Percentiles rank a stretch among this genome's conserved stretches.
Conservation (phyloP, 2,888 invertebrate genomes). For the Colostygia pectinataria region DNA sequence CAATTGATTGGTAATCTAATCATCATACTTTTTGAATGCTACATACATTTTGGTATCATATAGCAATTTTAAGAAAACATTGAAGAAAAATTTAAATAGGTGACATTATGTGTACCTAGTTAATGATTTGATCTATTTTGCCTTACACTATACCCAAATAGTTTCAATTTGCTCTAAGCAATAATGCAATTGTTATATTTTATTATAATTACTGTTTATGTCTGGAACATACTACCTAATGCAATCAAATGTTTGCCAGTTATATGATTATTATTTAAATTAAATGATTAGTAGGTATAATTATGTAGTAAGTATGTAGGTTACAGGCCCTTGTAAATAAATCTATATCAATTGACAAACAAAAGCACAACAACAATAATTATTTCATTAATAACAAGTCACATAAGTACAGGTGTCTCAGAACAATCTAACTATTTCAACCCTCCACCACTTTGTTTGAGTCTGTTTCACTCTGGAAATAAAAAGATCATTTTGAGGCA, state of each 20-base stretch:
- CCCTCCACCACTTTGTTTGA: too few relatives aligned
- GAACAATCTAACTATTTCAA: too few relatives aligned
- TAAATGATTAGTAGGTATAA: too few relatives aligned
- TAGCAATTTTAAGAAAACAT: not conserved
- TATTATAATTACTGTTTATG: not conserved
- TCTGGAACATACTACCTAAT: not conserved
- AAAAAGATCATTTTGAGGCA: too few relatives aligned
- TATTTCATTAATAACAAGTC: conserved; percentile 29
- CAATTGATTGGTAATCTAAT: not conserved
- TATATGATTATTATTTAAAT: too few relatives aligned
- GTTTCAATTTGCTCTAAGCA: not conserved
- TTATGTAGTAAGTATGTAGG: too few relatives aligned
- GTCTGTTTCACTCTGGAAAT: too few relatives aligned
- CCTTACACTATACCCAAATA: not conserved
- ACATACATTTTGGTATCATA: not conserved
- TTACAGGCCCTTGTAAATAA: conserved; percentile 7
- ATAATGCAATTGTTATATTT: conserved; percentile 1
- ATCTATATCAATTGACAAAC: conserved; percentile 46
- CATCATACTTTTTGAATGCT: not conserved
- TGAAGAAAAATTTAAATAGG: not conserved
- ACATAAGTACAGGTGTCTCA: too few relatives aligned
- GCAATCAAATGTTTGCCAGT: too few relatives aligned
- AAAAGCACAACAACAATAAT: conserved; percentile 50
- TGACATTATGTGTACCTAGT: not conserved
- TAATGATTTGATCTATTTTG: not conserved